Conservation (phyloP, 2,113 vertebrate genomes). For the Calidris pugnax region DNA sequence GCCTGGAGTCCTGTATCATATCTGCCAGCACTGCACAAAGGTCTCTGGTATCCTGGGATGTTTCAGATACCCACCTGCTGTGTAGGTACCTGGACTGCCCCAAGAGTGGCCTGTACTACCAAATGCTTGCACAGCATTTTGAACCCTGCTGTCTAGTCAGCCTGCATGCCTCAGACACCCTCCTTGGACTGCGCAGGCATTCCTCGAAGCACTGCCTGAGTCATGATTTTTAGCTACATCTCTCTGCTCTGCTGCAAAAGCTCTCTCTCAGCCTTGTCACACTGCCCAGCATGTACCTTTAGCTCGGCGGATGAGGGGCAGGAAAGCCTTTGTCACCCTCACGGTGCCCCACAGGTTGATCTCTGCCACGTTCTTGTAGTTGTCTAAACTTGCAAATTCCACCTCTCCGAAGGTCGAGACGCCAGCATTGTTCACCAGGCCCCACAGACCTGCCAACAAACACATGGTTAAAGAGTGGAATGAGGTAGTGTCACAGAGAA, state of each 20-base stretch:
- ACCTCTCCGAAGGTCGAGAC: slow-evolving; percentile 85
- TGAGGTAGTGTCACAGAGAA: neutral
- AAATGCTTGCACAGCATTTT: neutral
- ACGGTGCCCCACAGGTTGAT: slow-evolving; percentile 89
- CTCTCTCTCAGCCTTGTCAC: neutral
- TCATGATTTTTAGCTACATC: neutral
- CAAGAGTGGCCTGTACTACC: neutral
- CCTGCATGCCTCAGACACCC: neutral
- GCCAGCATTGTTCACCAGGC: slow-evolving; percentile 87
- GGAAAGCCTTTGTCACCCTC: slow-evolving; percentile 86
- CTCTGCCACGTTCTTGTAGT: slow-evolving; percentile 83
- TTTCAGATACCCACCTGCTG: neutral
- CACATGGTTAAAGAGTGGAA: neutral
- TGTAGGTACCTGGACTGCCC: neutral
- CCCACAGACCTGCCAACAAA: slow-evolving; percentile 83
- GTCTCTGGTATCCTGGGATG: neutral
- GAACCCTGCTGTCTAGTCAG: neutral
- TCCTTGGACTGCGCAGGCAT: neutral
- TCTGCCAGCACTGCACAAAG: neutral
- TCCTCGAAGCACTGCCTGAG: neutral
- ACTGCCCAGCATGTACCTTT: slow-evolving; percentile 70
- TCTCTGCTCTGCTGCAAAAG: neutral
- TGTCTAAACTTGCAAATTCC: slow-evolving; percentile 85
- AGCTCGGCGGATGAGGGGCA: slow-evolving; percentile 83
- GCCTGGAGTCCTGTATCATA: neutral